A percentile compares a stretch with the other conserved stretches of the same genome.
Evolutionary conservation across 2,888 invertebrate genomes (phyloP).

Genomic region (Apamea anceps): DNA sequence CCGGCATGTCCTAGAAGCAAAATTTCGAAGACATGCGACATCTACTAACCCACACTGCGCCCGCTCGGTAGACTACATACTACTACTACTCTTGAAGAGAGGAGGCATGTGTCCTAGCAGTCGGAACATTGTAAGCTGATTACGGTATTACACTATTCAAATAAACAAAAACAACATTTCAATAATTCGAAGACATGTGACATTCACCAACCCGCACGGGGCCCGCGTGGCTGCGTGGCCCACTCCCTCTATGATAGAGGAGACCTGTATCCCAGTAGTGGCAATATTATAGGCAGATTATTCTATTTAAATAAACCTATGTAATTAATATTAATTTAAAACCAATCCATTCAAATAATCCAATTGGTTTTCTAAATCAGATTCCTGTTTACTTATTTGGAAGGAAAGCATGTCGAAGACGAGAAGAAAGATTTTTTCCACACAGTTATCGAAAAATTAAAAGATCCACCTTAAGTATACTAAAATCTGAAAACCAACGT

Average conservation of each 20-base stretch:
- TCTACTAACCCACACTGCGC: not conserved
- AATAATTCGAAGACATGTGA: not conserved
- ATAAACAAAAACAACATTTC: not conserved
- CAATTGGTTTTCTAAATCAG: no score
- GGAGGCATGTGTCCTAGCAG: not conserved
- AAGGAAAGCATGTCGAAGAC: not conserved
- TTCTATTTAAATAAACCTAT: not conserved
- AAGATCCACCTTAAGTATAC: no score
- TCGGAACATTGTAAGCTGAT: not conserved
- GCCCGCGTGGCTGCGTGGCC: not conserved
- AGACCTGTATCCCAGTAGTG: not conserved
- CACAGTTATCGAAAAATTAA: no score
- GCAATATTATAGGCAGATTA: not conserved
- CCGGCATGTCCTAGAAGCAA: not conserved
- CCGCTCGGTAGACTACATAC: not conserved
- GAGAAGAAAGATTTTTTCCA: no score
- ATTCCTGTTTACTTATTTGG: not conserved
- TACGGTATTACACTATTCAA: not conserved
- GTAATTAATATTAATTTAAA: not conserved
- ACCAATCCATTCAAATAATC: not conserved
- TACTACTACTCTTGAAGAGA: not conserved
- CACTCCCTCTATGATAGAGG: not conserved
- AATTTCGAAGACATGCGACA: not conserved
- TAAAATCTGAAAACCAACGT: conserved; percentile 4
- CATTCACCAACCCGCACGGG: not conserved